Conservation (phyloP, 2,888 invertebrate genomes). For the Metallyticus violacea region DNA sequence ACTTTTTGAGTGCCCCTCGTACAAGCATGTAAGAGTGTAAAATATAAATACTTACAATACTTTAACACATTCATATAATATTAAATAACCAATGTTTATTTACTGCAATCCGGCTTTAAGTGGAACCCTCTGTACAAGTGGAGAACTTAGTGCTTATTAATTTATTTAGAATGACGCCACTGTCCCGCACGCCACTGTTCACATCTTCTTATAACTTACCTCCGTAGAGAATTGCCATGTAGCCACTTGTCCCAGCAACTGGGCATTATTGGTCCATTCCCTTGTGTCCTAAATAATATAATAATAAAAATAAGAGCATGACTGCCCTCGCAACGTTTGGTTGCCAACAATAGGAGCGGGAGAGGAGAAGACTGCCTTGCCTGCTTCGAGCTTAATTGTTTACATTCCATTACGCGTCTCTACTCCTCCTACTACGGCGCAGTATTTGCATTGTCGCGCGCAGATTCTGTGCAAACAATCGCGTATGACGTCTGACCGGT, state of each 20-base stretch:
- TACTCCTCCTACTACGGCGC: background rate
- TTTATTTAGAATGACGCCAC: too few species aligned
- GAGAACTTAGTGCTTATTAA: too few species aligned
- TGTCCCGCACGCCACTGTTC: background rate
- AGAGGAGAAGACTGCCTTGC: background rate
- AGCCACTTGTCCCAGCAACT: background rate
- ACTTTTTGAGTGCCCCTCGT: too few species aligned
- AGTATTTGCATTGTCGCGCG: slow-evolving; percentile 31
- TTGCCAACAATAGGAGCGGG: background rate
- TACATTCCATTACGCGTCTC: slow-evolving; percentile 29
- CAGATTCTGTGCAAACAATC: slow-evolving; percentile 28
- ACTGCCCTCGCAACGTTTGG: background rate
- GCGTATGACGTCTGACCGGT: slow-evolving; percentile 22
- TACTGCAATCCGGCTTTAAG: too few species aligned
- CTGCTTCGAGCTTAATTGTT: slow-evolving; percentile 28
- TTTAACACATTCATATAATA: too few species aligned
- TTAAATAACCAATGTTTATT: too few species aligned
- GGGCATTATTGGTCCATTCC: background rate
- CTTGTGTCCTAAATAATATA: background rate
- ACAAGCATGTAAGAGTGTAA: too few species aligned
- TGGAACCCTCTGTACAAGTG: too few species aligned
- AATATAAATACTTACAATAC: too few species aligned
- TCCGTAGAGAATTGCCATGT: background rate
- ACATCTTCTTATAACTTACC: background rate
- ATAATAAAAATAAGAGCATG: background rate